Base-by-base conservation (phyloP, 2,797 vertebrate genomes). In the Poeciliopsis turneri region DNA sequence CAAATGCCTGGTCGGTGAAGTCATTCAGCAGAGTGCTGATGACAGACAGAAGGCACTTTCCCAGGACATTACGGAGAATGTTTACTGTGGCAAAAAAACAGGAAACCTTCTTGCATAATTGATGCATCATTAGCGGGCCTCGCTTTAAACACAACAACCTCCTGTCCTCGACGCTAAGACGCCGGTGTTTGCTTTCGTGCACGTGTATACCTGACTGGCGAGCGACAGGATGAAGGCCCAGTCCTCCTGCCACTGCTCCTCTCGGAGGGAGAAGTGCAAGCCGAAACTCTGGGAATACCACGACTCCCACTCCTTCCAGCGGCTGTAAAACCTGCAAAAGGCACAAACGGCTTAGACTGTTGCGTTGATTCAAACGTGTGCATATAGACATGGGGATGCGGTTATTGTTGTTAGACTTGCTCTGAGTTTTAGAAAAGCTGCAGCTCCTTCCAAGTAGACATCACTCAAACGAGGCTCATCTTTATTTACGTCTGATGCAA, bases 281-380 rank as follows among this genome's bases (percentile, higher is more conserved):
- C 98, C 98, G 3, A 99, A 99, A 94, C 97, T 99, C 89, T 99
- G 98, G 78, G 98, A 99, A 93, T 98, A 99, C 98, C 98, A 99
- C 0, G 98, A 99, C 84, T 99, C 98, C 98, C 98, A 98, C 87
- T 99, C 98, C 96, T 99, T 99, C 98, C 98, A 99, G 75, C 98
- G 97, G 0, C 97, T 97, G 74, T 98, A 99, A 93, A 99, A 99
- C 98, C 98, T 99, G 76, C 77, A 79, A 2, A 25, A 83, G n/a
- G 77, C 12, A 75, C 41, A 69, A 16, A 72, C 13, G 41, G 41
- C n/a, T 87, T 77, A 70, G 76, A 69, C 43, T 12, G 28, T 53
- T 75, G 78, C 73, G 71, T 69, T 61, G 33, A 78, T 75, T 85
- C 76, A 77, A 41, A 76, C 72, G 49, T 10, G 41, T 75, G 77